Conservation (phyloP, 2,113 vertebrate genomes). For the Tragelaphus buxtoni region DNA sequence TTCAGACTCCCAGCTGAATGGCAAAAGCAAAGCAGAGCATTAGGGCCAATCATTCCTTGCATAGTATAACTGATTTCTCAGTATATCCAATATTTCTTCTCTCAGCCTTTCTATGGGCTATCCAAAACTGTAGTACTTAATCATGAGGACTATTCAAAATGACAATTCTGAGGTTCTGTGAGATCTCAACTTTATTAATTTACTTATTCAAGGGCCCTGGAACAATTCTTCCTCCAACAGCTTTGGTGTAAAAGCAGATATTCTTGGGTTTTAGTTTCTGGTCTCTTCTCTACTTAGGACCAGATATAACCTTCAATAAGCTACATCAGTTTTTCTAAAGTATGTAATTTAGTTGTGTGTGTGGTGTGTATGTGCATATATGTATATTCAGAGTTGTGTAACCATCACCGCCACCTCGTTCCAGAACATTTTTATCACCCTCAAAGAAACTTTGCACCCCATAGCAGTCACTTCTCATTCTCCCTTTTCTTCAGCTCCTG, state of each 20-base stretch:
- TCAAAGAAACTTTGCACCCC: neutral
- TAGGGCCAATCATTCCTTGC: fast-evolving
- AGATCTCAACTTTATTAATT: neutral
- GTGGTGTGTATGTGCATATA: neutral
- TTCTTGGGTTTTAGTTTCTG: neutral
- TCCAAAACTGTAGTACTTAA: neutral
- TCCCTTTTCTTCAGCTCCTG: neutral
- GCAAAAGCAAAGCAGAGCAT: neutral
- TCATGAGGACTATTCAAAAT: neutral
- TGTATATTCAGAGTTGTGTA: neutral
- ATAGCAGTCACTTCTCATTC: neutral
- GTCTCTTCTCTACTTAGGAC: neutral
- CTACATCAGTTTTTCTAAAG: neutral
- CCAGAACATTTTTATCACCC: neutral
- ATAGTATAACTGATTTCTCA: neutral
- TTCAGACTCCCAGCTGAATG: neutral
- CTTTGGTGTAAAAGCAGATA: neutral
- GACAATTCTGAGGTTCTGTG: neutral
- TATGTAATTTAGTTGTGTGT: neutral
- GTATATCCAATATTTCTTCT: neutral
- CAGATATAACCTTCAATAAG: neutral
- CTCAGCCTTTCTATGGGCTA: neutral
- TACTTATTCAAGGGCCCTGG: neutral
- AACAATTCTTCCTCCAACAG: neutral
- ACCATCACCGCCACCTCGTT: neutral